These are phyloP conservation scores for Aspidoscelis tigris DNA, from an alignment of 2,113 vertebrate species.

Conservation along the genomic window DNA sequence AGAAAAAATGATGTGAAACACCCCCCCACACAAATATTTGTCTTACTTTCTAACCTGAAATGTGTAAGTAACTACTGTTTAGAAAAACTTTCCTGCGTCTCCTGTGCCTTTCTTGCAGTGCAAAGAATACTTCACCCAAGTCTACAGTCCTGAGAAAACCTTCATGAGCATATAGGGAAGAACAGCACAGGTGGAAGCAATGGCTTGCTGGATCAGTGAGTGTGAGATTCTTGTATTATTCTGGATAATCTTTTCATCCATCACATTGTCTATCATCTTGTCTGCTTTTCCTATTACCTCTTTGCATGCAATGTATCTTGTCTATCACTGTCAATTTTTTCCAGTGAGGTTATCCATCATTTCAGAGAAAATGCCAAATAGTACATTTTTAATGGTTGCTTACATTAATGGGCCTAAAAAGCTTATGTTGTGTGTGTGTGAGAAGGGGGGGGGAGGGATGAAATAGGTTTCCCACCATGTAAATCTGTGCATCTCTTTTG, in stretches of 20 bases:
- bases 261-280: constrained; percentile 64
- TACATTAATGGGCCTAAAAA: constrained; percentile 39
- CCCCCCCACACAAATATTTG: too few species aligned
- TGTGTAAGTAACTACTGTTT: background rate
- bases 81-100: background rate
- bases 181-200: background rate
- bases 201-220: constrained; percentile 16
- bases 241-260: constrained; percentile 52
- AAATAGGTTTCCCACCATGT: constrained; percentile 27
- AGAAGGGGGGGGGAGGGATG: constrained; percentile 27
- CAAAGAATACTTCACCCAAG: background rate
- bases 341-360: constrained; percentile 63
- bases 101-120: background rate
- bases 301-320: constrained; percentile 59
- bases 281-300: constrained; percentile 61
- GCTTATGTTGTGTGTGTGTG: constrained; percentile 7
- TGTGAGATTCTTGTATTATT: constrained; percentile 48
- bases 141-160: constrained; percentile 8
- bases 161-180: background rate
- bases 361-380: constrained; percentile 57
- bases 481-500: background rate
- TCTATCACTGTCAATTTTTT: constrained; percentile 62
- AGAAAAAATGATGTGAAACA: too few species aligned
- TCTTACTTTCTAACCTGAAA: background rate
- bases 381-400: constrained; percentile 59